A percentile compares a stretch with the other conserved stretches of the same genome.
Conservation (phyloP, 2,888 invertebrate genomes). For the Exocentrus adspersus region DNA sequence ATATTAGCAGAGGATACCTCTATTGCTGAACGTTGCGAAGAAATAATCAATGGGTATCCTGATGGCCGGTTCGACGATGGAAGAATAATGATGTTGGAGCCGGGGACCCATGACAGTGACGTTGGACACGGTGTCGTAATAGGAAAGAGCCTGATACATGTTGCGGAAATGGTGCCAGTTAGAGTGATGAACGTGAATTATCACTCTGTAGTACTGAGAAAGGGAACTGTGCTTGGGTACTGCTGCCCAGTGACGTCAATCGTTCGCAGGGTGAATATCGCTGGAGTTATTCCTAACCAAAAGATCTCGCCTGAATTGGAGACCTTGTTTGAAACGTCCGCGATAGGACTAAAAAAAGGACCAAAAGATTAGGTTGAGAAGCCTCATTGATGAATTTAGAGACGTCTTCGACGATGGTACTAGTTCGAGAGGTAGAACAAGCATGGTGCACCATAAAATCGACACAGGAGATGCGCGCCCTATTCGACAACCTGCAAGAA, state of each 20-base stretch:
- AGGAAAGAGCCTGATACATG: not conserved
- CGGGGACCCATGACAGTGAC: not conserved
- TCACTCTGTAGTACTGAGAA: not conserved
- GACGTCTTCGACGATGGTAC: not conserved
- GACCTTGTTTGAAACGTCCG: not conserved
- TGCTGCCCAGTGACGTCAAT: not conserved
- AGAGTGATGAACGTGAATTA: not conserved
- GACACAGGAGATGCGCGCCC: not conserved
- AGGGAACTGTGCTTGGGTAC: not conserved
- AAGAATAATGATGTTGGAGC: not conserved
- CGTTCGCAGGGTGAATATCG: not conserved
- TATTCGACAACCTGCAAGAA: not conserved
- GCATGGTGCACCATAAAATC: not conserved
- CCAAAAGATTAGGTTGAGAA: not conserved
- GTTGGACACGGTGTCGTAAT: not conserved
- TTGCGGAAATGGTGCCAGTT: not conserved
- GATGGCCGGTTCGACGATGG: not conserved
- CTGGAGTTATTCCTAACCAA: not conserved
- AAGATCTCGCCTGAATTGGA: not conserved
- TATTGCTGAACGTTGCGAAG: not conserved
- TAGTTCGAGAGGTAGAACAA: not conserved
- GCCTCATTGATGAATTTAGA: not conserved
- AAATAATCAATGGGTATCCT: not conserved
- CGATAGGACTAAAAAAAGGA: not conserved
- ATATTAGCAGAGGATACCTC: not conserved